Evolutionary conservation across 37 sponge, comb jelly and placozoan species (phyloP).

Genomic region (Halisarca cf. caerulea): DNA sequence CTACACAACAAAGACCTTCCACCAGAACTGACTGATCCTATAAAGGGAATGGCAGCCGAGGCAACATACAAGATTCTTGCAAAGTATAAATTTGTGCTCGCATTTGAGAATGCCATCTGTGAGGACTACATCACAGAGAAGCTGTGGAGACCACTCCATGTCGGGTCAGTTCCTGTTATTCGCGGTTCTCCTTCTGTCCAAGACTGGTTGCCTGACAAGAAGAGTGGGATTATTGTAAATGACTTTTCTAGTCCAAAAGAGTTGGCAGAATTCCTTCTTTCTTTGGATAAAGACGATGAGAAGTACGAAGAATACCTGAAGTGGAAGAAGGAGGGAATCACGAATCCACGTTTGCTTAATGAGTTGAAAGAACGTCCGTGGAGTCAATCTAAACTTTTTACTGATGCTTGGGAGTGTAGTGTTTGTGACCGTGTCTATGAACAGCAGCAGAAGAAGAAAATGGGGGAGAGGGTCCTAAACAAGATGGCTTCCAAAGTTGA

Average conservation of each 20-base stretch:
- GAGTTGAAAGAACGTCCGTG: constrained; percentile 46
- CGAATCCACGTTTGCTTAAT: constrained; percentile 54
- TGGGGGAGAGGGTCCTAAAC: neutral
- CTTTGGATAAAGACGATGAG: constrained; percentile 63
- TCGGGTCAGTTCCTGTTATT: constrained; percentile 79
- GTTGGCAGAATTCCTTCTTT: constrained; percentile 70
- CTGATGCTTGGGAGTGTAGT: constrained; percentile 69
- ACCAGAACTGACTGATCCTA: constrained; percentile 45
- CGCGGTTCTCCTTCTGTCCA: constrained; percentile 70
- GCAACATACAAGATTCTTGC: constrained; percentile 45
- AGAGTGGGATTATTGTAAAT: constrained; percentile 62
- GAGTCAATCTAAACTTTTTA: constrained; percentile 22
- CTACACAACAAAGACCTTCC: constrained; percentile 83
- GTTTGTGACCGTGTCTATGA: constrained; percentile 61
- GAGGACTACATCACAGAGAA: constrained; percentile 91
- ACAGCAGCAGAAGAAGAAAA: neutral
- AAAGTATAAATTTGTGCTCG: constrained; percentile 76
- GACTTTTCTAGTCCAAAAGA: constrained; percentile 69
- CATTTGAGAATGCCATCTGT: constrained; percentile 87
- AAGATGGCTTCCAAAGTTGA: too few relatives aligned
- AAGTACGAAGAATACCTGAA: constrained; percentile 73
- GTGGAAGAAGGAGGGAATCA: constrained; percentile 58
- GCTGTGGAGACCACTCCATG: constrained; percentile 74
- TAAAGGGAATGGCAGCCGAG: constrained; percentile 27
- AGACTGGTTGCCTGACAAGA: constrained; percentile 76